Conservation (phyloP, 2,888 invertebrate genomes). For the Stenoptilia bipunctidactyla region DNA sequence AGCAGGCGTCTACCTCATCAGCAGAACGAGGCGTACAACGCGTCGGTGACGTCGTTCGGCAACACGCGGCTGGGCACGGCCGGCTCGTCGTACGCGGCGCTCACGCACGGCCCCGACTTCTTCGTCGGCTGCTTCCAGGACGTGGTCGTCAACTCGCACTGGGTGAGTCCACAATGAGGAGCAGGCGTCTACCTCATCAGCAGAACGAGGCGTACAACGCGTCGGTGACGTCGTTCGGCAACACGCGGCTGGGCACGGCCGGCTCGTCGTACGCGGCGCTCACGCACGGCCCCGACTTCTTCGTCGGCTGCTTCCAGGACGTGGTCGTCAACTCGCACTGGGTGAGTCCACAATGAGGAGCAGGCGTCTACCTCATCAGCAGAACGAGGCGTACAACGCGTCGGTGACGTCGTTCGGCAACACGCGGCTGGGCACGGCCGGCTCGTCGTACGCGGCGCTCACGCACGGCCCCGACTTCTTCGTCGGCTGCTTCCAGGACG, state of each 20-base stretch:
- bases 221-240: background rate
- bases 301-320: background rate
- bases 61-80: background rate
- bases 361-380: background rate
- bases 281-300: background rate
- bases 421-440: background rate
- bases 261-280: background rate
- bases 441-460: background rate
- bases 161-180: slow-evolving; percentile 57
- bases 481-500: background rate
- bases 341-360: slow-evolving; percentile 46
- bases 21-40: background rate
- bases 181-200: background rate
- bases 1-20: background rate
- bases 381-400: background rate
- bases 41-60: background rate
- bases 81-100: background rate
- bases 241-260: background rate
- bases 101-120: background rate
- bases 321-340: slow-evolving; percentile 35
- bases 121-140: background rate
- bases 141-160: slow-evolving; percentile 24
- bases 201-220: background rate
- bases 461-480: background rate
- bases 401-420: background rate